phyloP scores from a whole-genome alignment of 2,797 vertebrate species.

The Eulemur albifrons region DNA sequence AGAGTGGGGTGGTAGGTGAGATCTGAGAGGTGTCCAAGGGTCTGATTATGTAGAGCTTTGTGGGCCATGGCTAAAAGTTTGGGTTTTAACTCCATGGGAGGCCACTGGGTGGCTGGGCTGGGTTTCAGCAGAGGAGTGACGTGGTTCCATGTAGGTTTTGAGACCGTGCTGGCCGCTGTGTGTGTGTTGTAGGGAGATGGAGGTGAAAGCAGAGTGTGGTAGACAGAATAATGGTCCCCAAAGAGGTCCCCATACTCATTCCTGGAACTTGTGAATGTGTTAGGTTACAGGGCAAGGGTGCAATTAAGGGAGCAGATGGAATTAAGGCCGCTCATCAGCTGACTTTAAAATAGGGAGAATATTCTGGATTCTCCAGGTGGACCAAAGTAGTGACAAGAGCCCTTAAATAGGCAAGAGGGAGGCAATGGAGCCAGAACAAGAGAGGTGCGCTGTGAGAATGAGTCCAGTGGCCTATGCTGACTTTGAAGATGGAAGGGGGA shows the following conservation, averaged over 20 bases:
- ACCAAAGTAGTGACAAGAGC: not conserved
- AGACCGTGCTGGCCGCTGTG: not conserved
- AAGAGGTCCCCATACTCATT: not conserved
- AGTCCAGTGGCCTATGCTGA: not conserved
- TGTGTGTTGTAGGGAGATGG: not conserved
- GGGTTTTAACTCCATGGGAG: not conserved
- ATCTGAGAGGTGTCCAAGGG: not conserved
- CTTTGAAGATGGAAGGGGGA: not conserved
- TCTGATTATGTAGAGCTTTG: not conserved
- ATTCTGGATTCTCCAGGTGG: not conserved
- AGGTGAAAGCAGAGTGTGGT: not conserved
- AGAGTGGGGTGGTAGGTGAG: not conserved
- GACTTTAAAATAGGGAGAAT: not conserved
- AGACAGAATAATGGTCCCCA: not conserved
- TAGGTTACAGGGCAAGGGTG: not conserved
- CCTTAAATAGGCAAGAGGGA: not conserved
- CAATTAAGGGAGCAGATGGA: not conserved
- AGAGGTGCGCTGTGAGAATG: not conserved
- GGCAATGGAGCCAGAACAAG: not conserved
- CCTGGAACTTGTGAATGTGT: not conserved
- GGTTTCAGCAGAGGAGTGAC: not conserved
- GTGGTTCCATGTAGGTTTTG: not conserved
- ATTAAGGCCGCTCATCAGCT: not conserved
- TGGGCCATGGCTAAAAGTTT: not conserved
- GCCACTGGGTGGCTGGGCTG: not conserved